These are phyloP conservation scores for Xiphorhynchus erythropygius DNA, from an alignment of 2,797 vertebrate species.

Conservation along the genomic window DNA sequence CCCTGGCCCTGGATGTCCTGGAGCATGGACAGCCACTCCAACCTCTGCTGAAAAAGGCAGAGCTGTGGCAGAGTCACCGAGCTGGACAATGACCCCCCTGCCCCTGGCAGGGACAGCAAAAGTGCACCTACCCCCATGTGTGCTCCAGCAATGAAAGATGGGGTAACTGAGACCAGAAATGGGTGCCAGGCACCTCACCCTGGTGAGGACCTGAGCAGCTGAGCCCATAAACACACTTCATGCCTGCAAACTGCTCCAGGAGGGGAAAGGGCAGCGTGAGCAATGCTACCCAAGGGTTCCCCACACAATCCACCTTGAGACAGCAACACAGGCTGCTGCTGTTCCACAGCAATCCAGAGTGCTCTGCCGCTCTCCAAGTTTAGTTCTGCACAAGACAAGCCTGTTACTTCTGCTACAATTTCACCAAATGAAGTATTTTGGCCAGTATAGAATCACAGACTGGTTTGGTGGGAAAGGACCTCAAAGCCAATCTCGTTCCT, in stretches of 20 bases:
- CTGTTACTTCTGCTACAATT: background rate
- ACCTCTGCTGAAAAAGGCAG: background rate
- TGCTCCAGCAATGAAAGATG: background rate
- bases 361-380: background rate
- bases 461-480: background rate
- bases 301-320: fast-evolving
- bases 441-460: background rate
- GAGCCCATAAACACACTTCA: background rate
- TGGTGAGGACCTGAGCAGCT: background rate
- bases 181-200: too few species aligned
- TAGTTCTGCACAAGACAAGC: background rate
- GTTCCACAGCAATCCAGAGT: fast-evolving
- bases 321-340: background rate
- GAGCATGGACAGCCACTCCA: background rate
- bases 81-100: background rate
- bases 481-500: background rate
- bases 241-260: background rate
- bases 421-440: background rate
- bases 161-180: background rate
- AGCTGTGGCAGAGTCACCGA: background rate
- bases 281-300: background rate
- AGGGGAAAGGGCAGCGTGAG: background rate
- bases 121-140: fast-evolving
- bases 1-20: background rate
- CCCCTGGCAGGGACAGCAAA: background rate